Conservation (phyloP, 2,888 invertebrate species). For the Dryococelus australis region DNA sequence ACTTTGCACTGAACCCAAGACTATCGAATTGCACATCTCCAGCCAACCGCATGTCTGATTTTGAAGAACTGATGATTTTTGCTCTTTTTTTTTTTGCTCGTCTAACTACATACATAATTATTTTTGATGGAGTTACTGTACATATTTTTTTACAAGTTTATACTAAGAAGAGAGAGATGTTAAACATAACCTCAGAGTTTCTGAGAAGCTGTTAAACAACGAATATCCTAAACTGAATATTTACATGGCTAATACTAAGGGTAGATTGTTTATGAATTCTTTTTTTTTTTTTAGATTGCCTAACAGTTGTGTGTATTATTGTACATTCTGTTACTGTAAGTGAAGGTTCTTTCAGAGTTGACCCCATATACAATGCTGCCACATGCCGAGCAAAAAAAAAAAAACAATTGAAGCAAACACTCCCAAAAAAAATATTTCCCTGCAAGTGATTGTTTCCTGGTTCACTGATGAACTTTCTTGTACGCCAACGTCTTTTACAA, state of each 20-base stretch:
- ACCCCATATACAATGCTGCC: too few relatives aligned
- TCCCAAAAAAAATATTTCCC: too few relatives aligned
- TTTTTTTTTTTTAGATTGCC: neutral
- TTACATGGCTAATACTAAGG: neutral
- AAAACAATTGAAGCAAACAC: too few relatives aligned
- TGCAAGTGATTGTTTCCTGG: too few relatives aligned
- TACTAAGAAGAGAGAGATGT: neutral
- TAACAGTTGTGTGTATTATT: neutral
- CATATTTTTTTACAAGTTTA: neutral
- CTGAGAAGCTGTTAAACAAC: slow-evolving; percentile 1
- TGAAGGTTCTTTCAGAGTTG: too few relatives aligned
- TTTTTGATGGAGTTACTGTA: neutral
- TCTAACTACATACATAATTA: too few relatives aligned
- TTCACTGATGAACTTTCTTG: too few relatives aligned
- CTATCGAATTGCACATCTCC: slow-evolving; percentile 22
- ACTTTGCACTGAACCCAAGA: slow-evolving; percentile 19
- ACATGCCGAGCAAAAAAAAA: too few relatives aligned
- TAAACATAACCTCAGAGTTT: neutral
- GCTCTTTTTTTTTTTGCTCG: too few relatives aligned
- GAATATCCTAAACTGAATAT: slow-evolving; percentile 28
- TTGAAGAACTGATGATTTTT: neutral
- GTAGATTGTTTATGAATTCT: neutral
- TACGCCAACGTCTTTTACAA: too few relatives aligned
- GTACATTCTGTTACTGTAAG: neutral
- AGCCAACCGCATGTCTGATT: neutral